Percentiles rank a stretch among this genome's conserved stretches.
These are phyloP conservation scores for Puma concolor DNA, from an alignment of 2,113 vertebrate species.

Conservation along the genomic window DNA sequence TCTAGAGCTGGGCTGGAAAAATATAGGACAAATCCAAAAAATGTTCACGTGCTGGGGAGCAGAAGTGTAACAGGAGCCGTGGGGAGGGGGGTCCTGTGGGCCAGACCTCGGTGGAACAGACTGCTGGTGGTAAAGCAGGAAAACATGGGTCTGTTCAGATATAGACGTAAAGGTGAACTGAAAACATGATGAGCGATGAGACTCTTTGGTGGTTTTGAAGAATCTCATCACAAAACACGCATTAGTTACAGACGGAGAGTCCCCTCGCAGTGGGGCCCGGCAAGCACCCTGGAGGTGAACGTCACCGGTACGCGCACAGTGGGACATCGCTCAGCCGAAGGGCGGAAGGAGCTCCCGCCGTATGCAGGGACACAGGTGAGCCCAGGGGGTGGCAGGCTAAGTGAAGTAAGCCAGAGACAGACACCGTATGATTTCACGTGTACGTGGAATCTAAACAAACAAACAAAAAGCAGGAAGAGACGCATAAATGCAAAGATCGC, in stretches of 20 bases:
- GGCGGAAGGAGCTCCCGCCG: not conserved
- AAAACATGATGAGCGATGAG: not conserved
- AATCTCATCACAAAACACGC: not conserved
- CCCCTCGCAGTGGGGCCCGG: not conserved
- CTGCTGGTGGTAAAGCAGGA: not conserved
- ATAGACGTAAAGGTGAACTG: fast-evolving
- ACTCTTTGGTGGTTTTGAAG: not conserved
- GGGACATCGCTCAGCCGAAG: not conserved
- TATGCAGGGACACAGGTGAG: fast-evolving
- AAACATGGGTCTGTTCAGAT: not conserved
- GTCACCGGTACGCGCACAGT: too few relatives aligned
- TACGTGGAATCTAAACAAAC: not conserved
- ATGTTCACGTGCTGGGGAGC: too few relatives aligned
- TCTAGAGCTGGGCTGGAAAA: not conserved
- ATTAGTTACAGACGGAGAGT: not conserved
- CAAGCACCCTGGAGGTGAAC: not conserved
- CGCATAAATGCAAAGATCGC: not conserved
- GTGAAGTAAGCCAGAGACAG: not conserved
- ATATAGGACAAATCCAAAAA: not conserved
- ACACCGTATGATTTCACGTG: not conserved
- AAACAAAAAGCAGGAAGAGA: not conserved
- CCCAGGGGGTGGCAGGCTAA: not conserved
- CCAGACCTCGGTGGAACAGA: not conserved
- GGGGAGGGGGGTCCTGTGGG: not conserved
- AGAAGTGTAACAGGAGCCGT: not conserved